A percentile compares a stretch with the other conserved stretches of the same genome.
phyloP scores from a whole-genome alignment of 2,797 vertebrate genomes.

The Pyrocephalus nanus region DNA sequence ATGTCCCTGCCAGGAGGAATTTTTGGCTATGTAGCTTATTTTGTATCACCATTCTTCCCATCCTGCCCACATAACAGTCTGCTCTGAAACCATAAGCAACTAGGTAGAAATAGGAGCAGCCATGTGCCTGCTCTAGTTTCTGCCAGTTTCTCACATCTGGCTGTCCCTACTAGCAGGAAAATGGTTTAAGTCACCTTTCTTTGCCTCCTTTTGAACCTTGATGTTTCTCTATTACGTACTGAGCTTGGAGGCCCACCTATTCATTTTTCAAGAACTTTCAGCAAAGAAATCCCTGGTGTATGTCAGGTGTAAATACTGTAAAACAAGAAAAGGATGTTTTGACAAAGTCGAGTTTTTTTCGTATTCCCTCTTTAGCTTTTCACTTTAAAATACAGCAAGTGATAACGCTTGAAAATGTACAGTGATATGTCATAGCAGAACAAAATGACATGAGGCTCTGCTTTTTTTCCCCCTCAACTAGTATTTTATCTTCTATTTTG shows the following conservation, averaged over 20 bases:
- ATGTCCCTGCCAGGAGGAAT: neutral
- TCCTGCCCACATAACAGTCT: neutral
- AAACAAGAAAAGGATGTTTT: neutral
- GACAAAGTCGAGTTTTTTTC: neutral
- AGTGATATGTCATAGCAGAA: neutral
- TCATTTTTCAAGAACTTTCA: neutral
- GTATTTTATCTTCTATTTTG: neutral
- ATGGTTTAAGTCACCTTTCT: neutral
- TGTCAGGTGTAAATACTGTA: neutral
- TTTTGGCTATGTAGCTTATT: neutral
- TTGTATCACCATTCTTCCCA: neutral
- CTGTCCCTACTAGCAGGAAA: neutral
- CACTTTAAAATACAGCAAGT: neutral
- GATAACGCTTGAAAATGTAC: neutral
- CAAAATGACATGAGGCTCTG: neutral
- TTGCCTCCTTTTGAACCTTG: neutral
- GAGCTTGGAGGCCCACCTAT: neutral
- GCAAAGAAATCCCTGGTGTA: neutral
- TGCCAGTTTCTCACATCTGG: neutral
- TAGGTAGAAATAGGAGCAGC: neutral
- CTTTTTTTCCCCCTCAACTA: fast-evolving
- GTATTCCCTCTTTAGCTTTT: neutral
- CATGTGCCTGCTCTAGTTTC: neutral
- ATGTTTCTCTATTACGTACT: neutral
- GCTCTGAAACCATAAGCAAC: neutral